phyloP scores from a whole-genome alignment of 2,888 invertebrate genomes.

The Sericinus montela region DNA sequence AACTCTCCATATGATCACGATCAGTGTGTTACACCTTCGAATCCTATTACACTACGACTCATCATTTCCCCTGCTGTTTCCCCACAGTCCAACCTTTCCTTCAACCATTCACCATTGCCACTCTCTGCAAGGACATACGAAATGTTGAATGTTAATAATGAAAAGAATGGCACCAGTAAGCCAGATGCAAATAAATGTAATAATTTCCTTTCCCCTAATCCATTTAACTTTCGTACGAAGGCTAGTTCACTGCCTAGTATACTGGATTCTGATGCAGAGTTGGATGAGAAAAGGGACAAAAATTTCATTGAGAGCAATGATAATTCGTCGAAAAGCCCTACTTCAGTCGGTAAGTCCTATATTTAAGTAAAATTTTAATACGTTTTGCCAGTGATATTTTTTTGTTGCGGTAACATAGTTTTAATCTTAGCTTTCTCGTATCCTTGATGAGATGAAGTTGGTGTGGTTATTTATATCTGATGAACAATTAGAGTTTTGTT shows the following conservation, averaged over 20 bases:
- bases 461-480: no score
- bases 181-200: constrained; percentile 41
- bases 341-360: constrained; percentile 77
- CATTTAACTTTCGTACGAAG: constrained; percentile 77
- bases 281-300: constrained; percentile 74
- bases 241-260: constrained; percentile 92
- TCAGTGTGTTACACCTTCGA: constrained; percentile 58
- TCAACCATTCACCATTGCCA: constrained; percentile 51
- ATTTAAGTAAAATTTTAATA: background rate
- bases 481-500: no score
- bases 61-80: constrained; percentile 81
- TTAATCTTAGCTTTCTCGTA: no score
- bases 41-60: constrained; percentile 75
- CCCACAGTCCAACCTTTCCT: constrained; percentile 60
- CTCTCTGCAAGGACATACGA: constrained; percentile 41
- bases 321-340: constrained; percentile 82
- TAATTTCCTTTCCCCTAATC: constrained; percentile 78
- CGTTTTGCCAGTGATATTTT: no score
- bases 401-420: no score
- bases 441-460: no score
- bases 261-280: constrained; percentile 86
- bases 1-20: constrained; percentile 68
- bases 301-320: constrained; percentile 64
- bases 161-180: constrained; percentile 35
- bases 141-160: constrained; percentile 36